Conservation (phyloP, 2,797 vertebrate genomes). For the Eurystomus glaucurus region DNA sequence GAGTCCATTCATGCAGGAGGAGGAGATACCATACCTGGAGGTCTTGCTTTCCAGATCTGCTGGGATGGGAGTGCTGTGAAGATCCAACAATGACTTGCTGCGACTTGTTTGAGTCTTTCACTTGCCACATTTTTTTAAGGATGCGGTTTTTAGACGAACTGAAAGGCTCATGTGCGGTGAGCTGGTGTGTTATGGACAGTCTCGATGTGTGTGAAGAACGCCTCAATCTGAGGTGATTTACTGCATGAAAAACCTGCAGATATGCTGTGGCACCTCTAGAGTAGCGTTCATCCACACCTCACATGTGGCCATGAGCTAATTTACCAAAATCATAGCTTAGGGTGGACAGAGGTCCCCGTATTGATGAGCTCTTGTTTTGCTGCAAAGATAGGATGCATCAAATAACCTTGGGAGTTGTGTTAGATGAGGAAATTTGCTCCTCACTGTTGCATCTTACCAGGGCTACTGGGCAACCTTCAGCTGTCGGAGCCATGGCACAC, state of each 20-base stretch:
- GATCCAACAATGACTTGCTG: background rate
- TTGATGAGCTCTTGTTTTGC: background rate
- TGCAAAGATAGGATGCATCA: background rate
- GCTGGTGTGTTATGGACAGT: background rate
- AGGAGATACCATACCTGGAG: background rate
- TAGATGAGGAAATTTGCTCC: background rate
- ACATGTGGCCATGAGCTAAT: rapidly evolving
- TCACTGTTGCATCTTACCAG: background rate
- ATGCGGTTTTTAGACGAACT: background rate
- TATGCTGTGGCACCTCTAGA: background rate
- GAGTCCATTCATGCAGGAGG: background rate
- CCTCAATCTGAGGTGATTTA: background rate
- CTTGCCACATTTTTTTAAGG: rapidly evolving
- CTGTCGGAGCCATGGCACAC: background rate
- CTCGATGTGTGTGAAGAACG: rapidly evolving
- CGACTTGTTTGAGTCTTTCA: background rate
- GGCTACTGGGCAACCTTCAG: background rate
- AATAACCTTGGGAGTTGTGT: background rate
- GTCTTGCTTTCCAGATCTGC: background rate
- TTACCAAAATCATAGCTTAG: background rate
- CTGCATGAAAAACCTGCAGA: background rate
- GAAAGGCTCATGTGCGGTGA: rapidly evolving
- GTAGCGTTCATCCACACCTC: rapidly evolving
- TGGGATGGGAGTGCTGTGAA: background rate
- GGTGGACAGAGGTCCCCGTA: rapidly evolving